Conservation (phyloP, 2,797 vertebrate species). For the Neosalanx taihuensis region DNA sequence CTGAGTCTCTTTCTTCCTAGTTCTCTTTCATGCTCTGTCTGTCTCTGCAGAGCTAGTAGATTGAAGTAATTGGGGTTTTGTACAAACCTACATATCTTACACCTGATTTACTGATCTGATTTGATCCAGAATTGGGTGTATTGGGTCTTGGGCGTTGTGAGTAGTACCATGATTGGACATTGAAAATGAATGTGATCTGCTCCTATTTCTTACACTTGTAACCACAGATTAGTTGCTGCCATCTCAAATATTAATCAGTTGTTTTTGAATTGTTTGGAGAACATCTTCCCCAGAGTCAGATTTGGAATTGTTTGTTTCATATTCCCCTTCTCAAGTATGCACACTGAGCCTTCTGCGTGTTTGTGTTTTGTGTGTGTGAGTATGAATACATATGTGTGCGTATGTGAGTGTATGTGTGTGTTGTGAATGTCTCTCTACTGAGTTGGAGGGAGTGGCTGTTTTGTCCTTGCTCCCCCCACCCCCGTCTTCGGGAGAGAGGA, state of each 20-base stretch:
- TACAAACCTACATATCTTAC: not conserved
- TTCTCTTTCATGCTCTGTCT: not conserved
- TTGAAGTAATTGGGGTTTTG: not conserved
- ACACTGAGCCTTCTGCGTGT: too few species aligned
- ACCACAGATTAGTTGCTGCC: constrained; percentile 34
- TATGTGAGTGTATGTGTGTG: constrained; percentile 28
- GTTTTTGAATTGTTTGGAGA: constrained; percentile 38
- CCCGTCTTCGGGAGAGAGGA: constrained; percentile 40
- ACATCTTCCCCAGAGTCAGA: constrained; percentile 30
- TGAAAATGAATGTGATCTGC: not conserved
- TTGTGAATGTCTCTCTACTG: constrained; percentile 30
- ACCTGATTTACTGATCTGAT: not conserved
- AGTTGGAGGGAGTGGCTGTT: constrained; percentile 43
- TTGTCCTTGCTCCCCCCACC: constrained; percentile 24
- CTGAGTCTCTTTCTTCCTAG: too few species aligned
- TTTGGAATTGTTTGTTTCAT: constrained; percentile 25
- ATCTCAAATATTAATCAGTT: constrained; percentile 44
- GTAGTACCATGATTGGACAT: not conserved
- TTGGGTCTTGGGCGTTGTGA: not conserved
- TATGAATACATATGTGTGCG: not conserved
- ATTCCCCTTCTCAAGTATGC: constrained; percentile 17
- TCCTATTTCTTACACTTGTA: constrained; percentile 29
- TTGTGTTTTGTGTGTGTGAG: constrained; percentile 11
- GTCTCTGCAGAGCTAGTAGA: not conserved
- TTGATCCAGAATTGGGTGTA: not conserved